phyloP scores from a whole-genome alignment of 2,888 invertebrate species.

The Cephus nigrinus region DNA sequence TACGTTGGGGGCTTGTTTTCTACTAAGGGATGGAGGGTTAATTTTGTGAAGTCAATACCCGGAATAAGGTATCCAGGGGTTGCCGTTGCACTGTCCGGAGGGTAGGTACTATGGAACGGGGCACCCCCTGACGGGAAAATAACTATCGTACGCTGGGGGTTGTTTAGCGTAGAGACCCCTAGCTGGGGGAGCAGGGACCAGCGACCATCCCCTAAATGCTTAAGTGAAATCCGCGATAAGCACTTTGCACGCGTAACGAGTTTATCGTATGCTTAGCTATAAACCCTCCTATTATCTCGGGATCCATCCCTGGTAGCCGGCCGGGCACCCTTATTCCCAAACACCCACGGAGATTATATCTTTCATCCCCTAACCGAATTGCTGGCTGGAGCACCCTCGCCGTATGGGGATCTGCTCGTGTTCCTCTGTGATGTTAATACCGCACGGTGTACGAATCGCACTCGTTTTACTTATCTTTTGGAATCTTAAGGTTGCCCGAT shows the following conservation, averaged over 20 bases:
- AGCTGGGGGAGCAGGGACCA: neutral
- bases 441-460: neutral
- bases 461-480: neutral
- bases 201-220: slow-evolving; percentile 43
- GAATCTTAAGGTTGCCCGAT: neutral
- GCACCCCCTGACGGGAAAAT: slow-evolving; percentile 38
- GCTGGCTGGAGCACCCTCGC: neutral
- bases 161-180: slow-evolving; percentile 38
- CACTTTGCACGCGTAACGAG: slow-evolving; percentile 60
- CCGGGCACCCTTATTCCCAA: neutral
- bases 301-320: slow-evolving; percentile 14
- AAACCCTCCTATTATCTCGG: slow-evolving; percentile 18
- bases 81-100: neutral
- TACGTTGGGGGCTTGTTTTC: neutral
- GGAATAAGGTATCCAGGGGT: neutral
- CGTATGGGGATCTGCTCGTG: neutral
- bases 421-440: neutral
- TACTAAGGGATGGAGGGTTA: neutral
- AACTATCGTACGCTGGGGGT: slow-evolving; percentile 49
- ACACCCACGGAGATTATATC: neutral
- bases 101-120: neutral
- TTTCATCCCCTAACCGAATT: neutral
- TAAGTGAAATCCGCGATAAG: slow-evolving; percentile 60
- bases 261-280: slow-evolving; percentile 47
- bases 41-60: neutral